Conservation (phyloP, 2,797 vertebrate genomes). For the Intellagama lesueurii region DNA sequence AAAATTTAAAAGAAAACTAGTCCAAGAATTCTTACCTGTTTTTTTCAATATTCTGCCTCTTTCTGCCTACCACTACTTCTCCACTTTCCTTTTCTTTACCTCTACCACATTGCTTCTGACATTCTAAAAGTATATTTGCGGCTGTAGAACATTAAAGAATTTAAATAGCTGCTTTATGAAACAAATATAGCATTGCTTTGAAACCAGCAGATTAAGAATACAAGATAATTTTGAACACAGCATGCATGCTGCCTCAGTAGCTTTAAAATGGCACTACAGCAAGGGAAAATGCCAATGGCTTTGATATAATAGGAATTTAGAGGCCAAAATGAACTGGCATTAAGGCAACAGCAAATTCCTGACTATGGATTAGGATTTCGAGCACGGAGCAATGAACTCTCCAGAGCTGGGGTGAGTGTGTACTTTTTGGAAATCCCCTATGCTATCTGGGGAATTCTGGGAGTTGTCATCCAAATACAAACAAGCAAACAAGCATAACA, state of each 20-base stretch:
- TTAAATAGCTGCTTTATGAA: background rate
- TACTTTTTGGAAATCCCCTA: background rate
- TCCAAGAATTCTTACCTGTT: background rate
- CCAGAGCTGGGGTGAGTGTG: background rate
- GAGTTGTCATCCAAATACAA: background rate
- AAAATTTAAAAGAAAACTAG: background rate
- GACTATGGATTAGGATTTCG: background rate
- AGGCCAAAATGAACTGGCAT: background rate
- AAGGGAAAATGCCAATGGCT: background rate
- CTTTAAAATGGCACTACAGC: background rate
- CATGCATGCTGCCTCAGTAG: background rate
- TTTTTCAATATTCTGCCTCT: no score
- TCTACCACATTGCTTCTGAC: background rate
- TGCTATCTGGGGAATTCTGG: background rate
- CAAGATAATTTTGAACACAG: background rate
- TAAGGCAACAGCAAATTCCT: background rate
- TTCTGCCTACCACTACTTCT: background rate
- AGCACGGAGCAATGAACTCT: background rate
- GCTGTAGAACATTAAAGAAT: background rate
- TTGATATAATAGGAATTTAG: background rate
- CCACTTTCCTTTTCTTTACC: background rate
- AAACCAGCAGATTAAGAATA: background rate
- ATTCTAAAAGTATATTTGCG: slow-evolving; percentile 8
- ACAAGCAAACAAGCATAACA: no score
- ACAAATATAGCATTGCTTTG: background rate